These are phyloP conservation scores for Sylvilagus bachmani DNA, from an alignment of 2,113 vertebrate genomes.

Conservation along the genomic window DNA sequence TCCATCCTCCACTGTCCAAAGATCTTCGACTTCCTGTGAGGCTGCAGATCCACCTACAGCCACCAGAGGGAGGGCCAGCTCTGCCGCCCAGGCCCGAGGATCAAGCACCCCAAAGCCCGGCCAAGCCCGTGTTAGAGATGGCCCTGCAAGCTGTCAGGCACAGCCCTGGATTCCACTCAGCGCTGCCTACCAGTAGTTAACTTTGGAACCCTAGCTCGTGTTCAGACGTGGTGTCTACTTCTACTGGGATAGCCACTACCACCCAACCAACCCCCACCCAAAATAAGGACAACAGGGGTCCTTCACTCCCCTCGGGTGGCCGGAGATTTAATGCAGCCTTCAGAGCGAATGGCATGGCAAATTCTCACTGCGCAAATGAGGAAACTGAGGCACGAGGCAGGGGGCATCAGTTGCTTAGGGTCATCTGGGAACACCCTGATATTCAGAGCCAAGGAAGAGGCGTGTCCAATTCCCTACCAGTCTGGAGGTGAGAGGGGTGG, in stretches of 20 bases:
- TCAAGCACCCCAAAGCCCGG: background rate
- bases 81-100: background rate
- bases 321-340: background rate
- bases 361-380: background rate
- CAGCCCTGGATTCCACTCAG: accelerated
- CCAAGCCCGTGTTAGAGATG: background rate
- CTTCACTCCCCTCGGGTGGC: background rate
- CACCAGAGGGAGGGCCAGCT: conserved; percentile 76
- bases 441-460: background rate
- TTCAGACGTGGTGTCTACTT: background rate
- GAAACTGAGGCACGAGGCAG: background rate
- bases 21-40: background rate
- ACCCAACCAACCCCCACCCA: background rate
- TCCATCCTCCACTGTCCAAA: background rate
- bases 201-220: background rate
- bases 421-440: background rate
- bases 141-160: background rate
- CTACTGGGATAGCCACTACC: background rate
- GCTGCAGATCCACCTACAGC: background rate
- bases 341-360: no score
- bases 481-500: background rate
- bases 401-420: background rate
- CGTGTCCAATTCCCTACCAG: background rate
- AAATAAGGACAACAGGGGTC: background rate
- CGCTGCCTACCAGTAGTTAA: background rate